These are phyloP conservation scores for Andricus curvator DNA, from an alignment of 2,888 invertebrate genomes.

Conservation along the genomic window DNA sequence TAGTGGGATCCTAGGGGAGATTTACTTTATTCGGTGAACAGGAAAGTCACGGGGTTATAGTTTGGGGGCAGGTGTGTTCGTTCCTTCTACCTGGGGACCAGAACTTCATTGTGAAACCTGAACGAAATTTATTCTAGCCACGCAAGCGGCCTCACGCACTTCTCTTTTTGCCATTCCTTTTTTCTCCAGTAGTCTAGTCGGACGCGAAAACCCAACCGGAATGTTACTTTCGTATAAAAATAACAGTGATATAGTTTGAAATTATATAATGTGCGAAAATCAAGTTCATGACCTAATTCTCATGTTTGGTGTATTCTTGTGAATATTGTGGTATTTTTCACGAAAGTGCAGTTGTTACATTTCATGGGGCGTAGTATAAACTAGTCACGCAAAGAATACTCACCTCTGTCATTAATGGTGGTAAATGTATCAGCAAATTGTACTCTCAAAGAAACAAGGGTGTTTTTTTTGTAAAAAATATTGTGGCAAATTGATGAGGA, in stretches of 20 bases:
- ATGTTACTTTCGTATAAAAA: neutral
- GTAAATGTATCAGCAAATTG: slow-evolving; percentile 8
- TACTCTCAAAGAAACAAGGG: neutral
- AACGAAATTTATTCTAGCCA: slow-evolving; percentile 30
- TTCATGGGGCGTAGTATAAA: neutral
- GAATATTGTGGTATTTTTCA: neutral
- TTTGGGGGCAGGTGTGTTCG: slow-evolving; percentile 28
- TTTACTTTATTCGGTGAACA: neutral
- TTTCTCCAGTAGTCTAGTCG: neutral
- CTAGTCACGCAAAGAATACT: slow-evolving; percentile 4
- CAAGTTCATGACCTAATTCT: neutral
- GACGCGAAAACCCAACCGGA: neutral
- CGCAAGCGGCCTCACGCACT: slow-evolving; percentile 7
- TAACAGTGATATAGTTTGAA: neutral
- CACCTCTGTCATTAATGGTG: neutral
- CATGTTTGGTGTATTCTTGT: neutral
- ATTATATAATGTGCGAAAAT: neutral
- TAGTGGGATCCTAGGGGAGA: neutral
- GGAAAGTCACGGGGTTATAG: neutral
- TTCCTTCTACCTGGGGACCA: slow-evolving; percentile 7
- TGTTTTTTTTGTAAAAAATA: neutral
- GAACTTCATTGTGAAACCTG: slow-evolving; percentile 17
- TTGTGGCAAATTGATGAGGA: neutral
- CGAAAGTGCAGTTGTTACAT: neutral
- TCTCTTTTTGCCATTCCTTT: slow-evolving; percentile 9